Evolutionary conservation across 2,888 invertebrate genomes (phyloP).

Genomic region (Hydriomena furcata): DNA sequence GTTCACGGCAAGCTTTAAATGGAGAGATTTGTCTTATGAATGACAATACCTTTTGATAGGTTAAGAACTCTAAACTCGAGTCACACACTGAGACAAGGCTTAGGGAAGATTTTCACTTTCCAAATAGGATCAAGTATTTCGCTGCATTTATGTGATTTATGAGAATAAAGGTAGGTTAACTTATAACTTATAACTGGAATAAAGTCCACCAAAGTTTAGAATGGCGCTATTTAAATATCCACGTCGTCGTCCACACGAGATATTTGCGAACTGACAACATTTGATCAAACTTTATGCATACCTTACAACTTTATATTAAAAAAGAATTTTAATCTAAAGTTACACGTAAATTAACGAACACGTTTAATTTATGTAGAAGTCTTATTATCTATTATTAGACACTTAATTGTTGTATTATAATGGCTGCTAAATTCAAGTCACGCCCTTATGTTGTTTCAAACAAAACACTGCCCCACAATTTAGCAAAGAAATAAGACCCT

Average conservation of each 20-base stretch:
- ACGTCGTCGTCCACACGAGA: too few species aligned
- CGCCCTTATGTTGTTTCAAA: slow-evolving; percentile 1
- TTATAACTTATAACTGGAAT: too few species aligned
- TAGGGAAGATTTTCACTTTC: slow-evolving; percentile 7
- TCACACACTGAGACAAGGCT: too few species aligned
- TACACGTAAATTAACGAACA: too few species aligned
- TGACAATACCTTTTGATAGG: slow-evolving; percentile 17
- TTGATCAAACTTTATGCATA: too few species aligned
- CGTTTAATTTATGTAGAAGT: too few species aligned
- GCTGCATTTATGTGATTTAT: neutral
- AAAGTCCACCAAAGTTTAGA: too few species aligned
- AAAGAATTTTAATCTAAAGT: too few species aligned
- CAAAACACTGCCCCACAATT: slow-evolving; percentile 18
- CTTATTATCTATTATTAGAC: too few species aligned
- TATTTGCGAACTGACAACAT: too few species aligned
- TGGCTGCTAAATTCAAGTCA: slow-evolving; percentile 1
- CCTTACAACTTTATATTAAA: too few species aligned
- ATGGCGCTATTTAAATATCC: too few species aligned
- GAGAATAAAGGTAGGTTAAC: neutral
- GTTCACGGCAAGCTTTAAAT: slow-evolving; percentile 8
- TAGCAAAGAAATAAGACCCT: slow-evolving; percentile 30
- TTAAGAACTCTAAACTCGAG: slow-evolving; percentile 3
- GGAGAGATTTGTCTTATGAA: slow-evolving; percentile 10
- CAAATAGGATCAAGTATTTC: neutral
- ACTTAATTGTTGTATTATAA: neutral